phyloP scores from a whole-genome alignment of 2,113 vertebrate genomes.

The Saguinus midas region DNA sequence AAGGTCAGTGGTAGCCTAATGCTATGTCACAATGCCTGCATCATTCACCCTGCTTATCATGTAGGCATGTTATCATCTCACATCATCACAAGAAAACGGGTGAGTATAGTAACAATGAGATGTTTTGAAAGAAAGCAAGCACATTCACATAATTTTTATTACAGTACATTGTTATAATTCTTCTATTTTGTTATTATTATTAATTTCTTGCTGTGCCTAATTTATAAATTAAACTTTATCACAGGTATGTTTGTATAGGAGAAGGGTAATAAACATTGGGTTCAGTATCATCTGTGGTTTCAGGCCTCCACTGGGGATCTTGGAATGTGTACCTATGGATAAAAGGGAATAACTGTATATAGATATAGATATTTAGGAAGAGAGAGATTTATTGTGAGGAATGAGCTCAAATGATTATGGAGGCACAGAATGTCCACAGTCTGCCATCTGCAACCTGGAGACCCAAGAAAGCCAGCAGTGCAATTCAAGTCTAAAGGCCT shows the following conservation, averaged over 20 bases:
- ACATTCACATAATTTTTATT: background rate
- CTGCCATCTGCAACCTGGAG: background rate
- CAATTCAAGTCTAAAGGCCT: background rate
- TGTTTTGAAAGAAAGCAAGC: background rate
- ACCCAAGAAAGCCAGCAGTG: background rate
- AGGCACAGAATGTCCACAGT: background rate
- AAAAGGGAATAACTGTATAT: background rate
- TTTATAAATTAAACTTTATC: background rate
- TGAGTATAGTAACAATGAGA: background rate
- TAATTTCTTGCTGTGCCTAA: background rate
- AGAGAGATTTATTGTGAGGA: background rate
- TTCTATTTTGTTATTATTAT: background rate
- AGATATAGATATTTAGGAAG: background rate
- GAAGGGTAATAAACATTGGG: background rate
- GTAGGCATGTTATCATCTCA: background rate
- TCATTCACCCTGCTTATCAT: background rate
- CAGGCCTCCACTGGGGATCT: background rate
- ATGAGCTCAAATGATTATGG: background rate
- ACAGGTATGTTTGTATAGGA: background rate
- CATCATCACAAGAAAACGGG: background rate
- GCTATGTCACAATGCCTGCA: background rate
- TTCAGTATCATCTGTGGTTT: background rate
- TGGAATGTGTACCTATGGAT: background rate
- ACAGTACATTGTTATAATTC: background rate
- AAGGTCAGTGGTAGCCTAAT: background rate